Base-by-base conservation (phyloP, 2,113 vertebrate genomes). In the Regulus satrapa region DNA sequence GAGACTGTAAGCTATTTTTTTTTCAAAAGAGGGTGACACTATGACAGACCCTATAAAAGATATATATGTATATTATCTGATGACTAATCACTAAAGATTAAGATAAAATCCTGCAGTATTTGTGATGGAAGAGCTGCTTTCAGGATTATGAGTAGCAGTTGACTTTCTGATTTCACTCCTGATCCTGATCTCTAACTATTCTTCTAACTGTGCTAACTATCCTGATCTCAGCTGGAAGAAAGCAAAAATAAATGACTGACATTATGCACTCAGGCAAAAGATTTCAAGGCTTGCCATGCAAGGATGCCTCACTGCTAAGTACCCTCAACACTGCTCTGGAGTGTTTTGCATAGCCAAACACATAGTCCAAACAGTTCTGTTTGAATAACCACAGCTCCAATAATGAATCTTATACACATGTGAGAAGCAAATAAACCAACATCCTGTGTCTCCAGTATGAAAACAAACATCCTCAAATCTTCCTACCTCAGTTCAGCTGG, bases 131-230 rank as follows among this genome's bases (percentile, higher is more conserved):
- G 19, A 71, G 25, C 16, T 75, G 28, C 55, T 86, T 94, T 29
- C 52, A 64, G 41, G 32, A 21, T 64, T 91, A 49, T 10, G 45
- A 82, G 28, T 28, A 56, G 31, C 25, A 82, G 18, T 19, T 64
- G 58, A 79, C 56, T 68, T 88, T 93, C 49, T 36, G 56, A 81
- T 87, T 89, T 89, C n/a, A 41, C 14, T 91, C 67, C n/a, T n/a
- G n/a, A n/a, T n/a, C n/a, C n/a, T n/a, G n/a, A n/a, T n/a, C n/a
- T n/a, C n/a, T n/a, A n/a, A n/a, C n/a, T n/a, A n/a, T n/a, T n/a
- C n/a, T n/a, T n/a, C n/a, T n/a, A n/a, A n/a, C n/a, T 0, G 0
- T 62, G 26, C 17, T 83, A n/a, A 64, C 41, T 75, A 41, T 56
- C 56, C 8, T 49, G 24, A 46, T 68, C 76, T 64, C 93, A 92